Evolutionary conservation across 2,113 vertebrate genomes (phyloP).

Genomic region (Alectura lathami): DNA sequence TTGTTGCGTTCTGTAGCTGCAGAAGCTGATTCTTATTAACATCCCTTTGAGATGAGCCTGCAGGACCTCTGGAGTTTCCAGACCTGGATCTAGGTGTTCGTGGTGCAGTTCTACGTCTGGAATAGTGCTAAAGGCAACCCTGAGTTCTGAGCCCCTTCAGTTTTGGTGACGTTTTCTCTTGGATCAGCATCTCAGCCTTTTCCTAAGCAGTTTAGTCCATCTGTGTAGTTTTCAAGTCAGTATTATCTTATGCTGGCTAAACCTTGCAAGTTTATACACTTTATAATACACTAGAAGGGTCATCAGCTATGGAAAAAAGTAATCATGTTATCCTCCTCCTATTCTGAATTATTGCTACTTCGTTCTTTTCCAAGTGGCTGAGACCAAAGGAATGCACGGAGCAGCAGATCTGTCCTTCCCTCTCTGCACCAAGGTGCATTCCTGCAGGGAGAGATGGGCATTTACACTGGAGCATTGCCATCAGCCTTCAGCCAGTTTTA

Average conservation of each 20-base stretch:
- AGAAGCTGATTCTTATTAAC: conserved; percentile 56
- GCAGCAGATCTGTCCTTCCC: conserved; percentile 43
- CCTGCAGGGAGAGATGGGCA: conserved; percentile 55
- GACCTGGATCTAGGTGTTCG: background rate
- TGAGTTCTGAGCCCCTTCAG: background rate
- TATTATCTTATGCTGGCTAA: background rate
- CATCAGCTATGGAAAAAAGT: background rate
- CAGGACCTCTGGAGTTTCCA: background rate
- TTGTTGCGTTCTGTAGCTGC: conserved; percentile 9
- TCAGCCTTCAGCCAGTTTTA: conserved; percentile 27
- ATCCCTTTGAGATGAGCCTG: conserved; percentile 10
- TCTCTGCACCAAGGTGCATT: conserved; percentile 45
- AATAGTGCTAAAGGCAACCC: background rate
- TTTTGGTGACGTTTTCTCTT: background rate
- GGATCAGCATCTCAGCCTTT: background rate
- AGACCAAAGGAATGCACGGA: conserved; percentile 25
- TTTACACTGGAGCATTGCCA: conserved; percentile 63
- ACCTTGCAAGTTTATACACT: background rate
- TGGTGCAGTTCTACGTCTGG: background rate
- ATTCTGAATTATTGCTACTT: background rate
- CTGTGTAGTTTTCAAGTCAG: background rate
- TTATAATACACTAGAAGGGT: background rate
- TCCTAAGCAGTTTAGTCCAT: background rate
- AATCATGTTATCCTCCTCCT: background rate
- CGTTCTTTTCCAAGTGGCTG: conserved; percentile 34